Percentiles rank a stretch among this genome's conserved stretches.
These are phyloP conservation scores for Zaprionus gabonicus DNA, from an alignment of 1,140 invertebrate species.

Conservation along the genomic window DNA sequence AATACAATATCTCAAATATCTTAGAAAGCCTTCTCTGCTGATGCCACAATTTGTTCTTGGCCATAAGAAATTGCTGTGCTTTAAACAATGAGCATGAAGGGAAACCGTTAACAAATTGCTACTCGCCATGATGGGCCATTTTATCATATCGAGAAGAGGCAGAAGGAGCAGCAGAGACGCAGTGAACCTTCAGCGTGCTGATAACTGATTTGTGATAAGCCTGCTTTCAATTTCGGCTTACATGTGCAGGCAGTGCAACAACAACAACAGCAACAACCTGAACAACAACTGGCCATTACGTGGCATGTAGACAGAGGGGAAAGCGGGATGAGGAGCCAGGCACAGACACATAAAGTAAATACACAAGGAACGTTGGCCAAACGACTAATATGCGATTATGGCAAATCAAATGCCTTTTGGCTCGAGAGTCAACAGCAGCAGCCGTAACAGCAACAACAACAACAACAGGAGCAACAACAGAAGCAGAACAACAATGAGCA, in stretches of 20 bases:
- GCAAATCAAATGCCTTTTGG: slow-evolving; percentile 73
- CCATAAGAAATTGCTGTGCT: neutral
- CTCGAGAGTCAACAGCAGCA: slow-evolving; percentile 49
- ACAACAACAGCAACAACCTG: neutral
- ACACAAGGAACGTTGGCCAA: slow-evolving; percentile 65
- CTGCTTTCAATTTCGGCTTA: slow-evolving; percentile 49
- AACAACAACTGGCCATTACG: slow-evolving; percentile 35
- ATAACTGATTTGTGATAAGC: slow-evolving; percentile 56
- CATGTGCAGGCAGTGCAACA: slow-evolving; percentile 14
- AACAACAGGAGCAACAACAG: slow-evolving; percentile 13
- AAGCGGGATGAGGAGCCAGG: neutral
- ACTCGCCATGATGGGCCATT: slow-evolving; percentile 4
- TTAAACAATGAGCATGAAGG: neutral
- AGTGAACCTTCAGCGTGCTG: slow-evolving; percentile 8
- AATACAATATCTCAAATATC: neutral
- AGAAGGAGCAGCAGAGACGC: neutral
- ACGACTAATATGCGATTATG: slow-evolving; percentile 80
- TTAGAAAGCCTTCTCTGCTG: neutral
- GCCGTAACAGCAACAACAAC: slow-evolving; percentile 12
- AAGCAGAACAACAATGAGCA: slow-evolving; percentile 45
- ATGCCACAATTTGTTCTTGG: neutral
- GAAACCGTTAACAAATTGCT: slow-evolving; percentile 4
- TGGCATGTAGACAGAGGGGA: neutral
- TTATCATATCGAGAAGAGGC: neutral
- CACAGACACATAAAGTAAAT: slow-evolving; percentile 72